These are phyloP conservation scores for Parnassius glacialis DNA, from an alignment of 2,888 invertebrate genomes.

Conservation along the genomic window DNA sequence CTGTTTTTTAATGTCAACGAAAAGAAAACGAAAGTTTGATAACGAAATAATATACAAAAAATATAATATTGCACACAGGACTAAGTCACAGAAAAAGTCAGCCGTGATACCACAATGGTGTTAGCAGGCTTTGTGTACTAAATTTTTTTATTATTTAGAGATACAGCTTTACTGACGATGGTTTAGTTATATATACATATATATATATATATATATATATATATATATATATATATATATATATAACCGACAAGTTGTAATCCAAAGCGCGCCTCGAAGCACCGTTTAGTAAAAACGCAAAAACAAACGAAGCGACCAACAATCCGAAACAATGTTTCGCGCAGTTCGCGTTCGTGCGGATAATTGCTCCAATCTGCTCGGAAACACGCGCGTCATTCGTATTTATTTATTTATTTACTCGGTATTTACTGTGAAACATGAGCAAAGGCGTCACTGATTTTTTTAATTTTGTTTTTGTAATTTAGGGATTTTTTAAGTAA, in stretches of 20 bases:
- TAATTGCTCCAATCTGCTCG: constrained; percentile 73
- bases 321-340: constrained; percentile 45
- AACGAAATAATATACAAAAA: no score
- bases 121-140: no score
- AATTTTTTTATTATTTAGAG: no score
- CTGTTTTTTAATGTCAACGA: no score
- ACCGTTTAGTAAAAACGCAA: constrained; percentile 17
- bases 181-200: no score
- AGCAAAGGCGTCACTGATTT: constrained; percentile 45
- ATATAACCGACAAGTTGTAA: not conserved
- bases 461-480: constrained; percentile 26
- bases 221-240: no score
- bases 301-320: constrained; percentile 38
- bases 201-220: no score
- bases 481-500: constrained; percentile 1
- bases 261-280: constrained; percentile 6
- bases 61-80: no score
- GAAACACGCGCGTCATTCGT: constrained; percentile 66
- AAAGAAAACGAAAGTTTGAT: no score
- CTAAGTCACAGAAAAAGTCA: no score
- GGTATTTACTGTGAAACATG: constrained; percentile 70
- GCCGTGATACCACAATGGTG: no score
- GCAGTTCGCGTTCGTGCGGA: constrained; percentile 30
- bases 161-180: no score
- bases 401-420: constrained; percentile 78